Percentiles rank a stretch among this genome's conserved stretches.
phyloP scores from a whole-genome alignment of 2,888 invertebrate genomes.

The Drosophila tanythrix region DNA sequence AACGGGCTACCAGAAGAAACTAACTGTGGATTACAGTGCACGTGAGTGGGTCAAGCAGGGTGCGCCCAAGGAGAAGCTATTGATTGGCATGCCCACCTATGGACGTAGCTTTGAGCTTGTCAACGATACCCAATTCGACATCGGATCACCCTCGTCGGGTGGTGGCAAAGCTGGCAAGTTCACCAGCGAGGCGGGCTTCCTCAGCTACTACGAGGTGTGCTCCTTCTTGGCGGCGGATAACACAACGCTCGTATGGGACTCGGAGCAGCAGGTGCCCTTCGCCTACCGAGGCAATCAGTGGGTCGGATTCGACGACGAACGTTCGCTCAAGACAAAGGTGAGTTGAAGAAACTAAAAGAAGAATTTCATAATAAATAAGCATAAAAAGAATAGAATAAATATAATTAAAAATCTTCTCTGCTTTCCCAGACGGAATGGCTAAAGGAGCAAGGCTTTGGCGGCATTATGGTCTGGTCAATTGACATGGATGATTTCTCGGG shows the following conservation, averaged over 20 bases:
- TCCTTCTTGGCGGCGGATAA: conserved; percentile 95
- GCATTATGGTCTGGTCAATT: conserved; percentile 98
- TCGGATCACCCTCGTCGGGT: conserved; percentile 95
- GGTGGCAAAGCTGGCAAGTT: conserved; percentile 94
- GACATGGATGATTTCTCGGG: conserved; percentile 98
- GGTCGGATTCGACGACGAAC: conserved; percentile 97
- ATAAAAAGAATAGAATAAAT: neutral
- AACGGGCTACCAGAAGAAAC: conserved; percentile 95
- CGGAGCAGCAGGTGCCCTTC: conserved; percentile 97
- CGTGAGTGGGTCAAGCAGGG: conserved; percentile 97
- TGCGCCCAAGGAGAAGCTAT: conserved; percentile 96
- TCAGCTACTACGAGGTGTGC: conserved; percentile 98
- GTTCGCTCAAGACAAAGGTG: conserved; percentile 96
- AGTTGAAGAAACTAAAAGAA: conserved; percentile 27
- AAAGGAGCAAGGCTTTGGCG: conserved; percentile 96
- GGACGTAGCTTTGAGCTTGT: conserved; percentile 95
- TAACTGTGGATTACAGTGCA: conserved; percentile 96
- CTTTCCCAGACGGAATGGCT: conserved; percentile 93
- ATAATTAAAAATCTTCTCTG: neutral
- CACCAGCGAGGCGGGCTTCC: conserved; percentile 96
- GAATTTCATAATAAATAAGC: neutral
- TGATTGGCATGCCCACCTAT: conserved; percentile 98
- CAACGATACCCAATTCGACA: conserved; percentile 94
- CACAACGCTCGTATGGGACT: conserved; percentile 97
- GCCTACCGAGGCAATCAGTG: conserved; percentile 96